phyloP scores from a whole-genome alignment of 2,113 vertebrate genomes.

The Pachypanchax playfairii region DNA sequence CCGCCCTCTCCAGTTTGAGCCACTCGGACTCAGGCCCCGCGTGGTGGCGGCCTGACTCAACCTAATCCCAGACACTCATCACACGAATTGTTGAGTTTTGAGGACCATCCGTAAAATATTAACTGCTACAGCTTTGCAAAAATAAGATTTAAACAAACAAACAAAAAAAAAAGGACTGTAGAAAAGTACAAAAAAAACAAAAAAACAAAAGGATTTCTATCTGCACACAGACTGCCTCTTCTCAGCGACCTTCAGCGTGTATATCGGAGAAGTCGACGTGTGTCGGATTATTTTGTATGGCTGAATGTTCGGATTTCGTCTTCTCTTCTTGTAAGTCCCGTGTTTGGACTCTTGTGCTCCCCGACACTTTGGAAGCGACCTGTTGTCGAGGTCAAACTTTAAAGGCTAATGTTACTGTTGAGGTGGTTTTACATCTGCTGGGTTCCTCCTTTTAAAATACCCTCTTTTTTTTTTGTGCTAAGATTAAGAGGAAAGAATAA shows the following conservation, averaged over 20 bases:
- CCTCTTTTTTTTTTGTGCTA: slow-evolving; percentile 66
- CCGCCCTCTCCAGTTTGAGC: slow-evolving; percentile 50
- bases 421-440: slow-evolving; percentile 86
- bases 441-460: slow-evolving; percentile 79
- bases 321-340: slow-evolving; percentile 73
- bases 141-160: slow-evolving; percentile 39
- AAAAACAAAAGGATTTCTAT: slow-evolving; percentile 55
- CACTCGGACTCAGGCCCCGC: slow-evolving; percentile 33
- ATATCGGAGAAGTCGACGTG: slow-evolving; percentile 56
- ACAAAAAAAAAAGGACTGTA: slow-evolving; percentile 49
- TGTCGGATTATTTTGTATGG: slow-evolving; percentile 74
- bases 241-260: slow-evolving; percentile 58
- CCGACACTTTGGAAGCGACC: slow-evolving; percentile 74
- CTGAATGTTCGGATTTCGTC: slow-evolving; percentile 75
- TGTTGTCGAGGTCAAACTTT: slow-evolving; percentile 71
- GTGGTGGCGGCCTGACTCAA: slow-evolving; percentile 43
- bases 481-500: slow-evolving; percentile 60
- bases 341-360: slow-evolving; percentile 78
- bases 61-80: slow-evolving; percentile 55
- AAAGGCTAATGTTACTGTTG: slow-evolving; percentile 78
- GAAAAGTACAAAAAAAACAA: slow-evolving; percentile 42
- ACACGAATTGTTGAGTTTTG: slow-evolving; percentile 52
- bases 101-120: slow-evolving; percentile 66
- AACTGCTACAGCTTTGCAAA: slow-evolving; percentile 80
- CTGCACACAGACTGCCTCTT: slow-evolving; percentile 71